Evolutionary conservation across 2,888 invertebrate species (phyloP).

Genomic region (Yponomeuta sedellus): DNA sequence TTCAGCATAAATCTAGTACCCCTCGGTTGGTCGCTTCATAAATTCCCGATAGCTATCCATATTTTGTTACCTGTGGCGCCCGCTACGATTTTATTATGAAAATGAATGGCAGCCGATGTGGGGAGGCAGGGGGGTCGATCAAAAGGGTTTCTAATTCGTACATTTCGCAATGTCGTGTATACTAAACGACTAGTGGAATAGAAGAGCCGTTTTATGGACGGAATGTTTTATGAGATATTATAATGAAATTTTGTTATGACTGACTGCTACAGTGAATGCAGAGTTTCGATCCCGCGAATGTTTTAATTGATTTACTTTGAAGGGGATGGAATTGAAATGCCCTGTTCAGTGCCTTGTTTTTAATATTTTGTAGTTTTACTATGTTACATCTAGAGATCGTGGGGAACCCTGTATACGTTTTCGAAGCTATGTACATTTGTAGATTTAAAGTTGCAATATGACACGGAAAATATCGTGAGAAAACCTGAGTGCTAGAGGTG

Average conservation of each 20-base stretch:
- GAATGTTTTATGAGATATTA: slow-evolving; percentile 70
- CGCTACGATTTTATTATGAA: slow-evolving; percentile 77
- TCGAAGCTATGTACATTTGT: too few species aligned
- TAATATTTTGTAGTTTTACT: too few species aligned
- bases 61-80: slow-evolving; percentile 73
- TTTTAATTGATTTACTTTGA: slow-evolving; percentile 25
- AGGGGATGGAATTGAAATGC: background rate
- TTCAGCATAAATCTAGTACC: slow-evolving; percentile 55
- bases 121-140: slow-evolving; percentile 42
- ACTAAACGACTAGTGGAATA: slow-evolving; percentile 54
- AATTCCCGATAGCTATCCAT: slow-evolving; percentile 70
- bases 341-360: too few species aligned
- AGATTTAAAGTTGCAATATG: too few species aligned
- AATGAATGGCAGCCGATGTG: slow-evolving; percentile 68
- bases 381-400: too few species aligned
- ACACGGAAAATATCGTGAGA: too few species aligned
- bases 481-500: too few species aligned
- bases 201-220: slow-evolving; percentile 66
- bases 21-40: slow-evolving; percentile 53
- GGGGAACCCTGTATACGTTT: too few species aligned
- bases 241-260: slow-evolving; percentile 68
- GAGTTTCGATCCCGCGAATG: slow-evolving; percentile 36
- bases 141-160: slow-evolving; percentile 75
- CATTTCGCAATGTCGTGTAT: slow-evolving; percentile 47
- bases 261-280: slow-evolving; percentile 52